Base-by-base conservation (phyloP, 2,888 invertebrate species). In the Cephalotes varians region DNA sequence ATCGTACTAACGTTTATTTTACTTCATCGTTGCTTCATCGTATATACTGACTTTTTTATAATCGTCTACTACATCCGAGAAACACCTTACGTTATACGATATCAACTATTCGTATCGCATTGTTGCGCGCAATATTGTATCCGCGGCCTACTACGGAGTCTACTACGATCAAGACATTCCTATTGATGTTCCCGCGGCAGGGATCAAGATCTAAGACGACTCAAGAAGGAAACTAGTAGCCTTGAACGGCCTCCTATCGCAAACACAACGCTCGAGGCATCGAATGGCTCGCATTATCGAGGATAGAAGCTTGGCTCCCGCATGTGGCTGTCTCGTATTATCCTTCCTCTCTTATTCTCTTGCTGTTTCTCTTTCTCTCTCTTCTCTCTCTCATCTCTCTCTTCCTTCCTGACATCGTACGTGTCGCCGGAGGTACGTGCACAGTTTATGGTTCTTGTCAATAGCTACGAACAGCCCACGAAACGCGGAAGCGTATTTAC, bases 231-330 rank as follows among this genome's bases (percentile, higher is more conserved):
- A 87, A 74, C 86, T 80, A 73, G 88, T 82, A 88, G 86, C 87
- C 86, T 86, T 84, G 86, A 86, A 88, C 85, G 86, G 84, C 85
- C 87, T 88, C 88, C 83, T 87, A 86, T 87, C 87, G 87, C 84
- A 84, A 81, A 73, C 71, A 64, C 71, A 76, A 74, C 85, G 86
- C 83, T 72, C 56, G 71, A 81, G 84, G 86, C 83, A 83, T 85
- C 67, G 82, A 58, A 65, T 77, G 80, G 64, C 73, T 77, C 81
- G 71, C 73, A 62, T 82, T 85, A 87, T 88, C 84, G 81, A 76
- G 60, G 31, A 65, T 65, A 65, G 54, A 54, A 76, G 76, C 76
- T 54, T 40, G 15, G 69, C 56, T 56, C 69, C 21, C 54, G 67
- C 67, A 31, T 65, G 54, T 40, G 3, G 40, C 49, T 54, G 67